Evolutionary conservation across 2,113 vertebrate genomes (phyloP), one percentile per base, ranked within the genome.

Genomic region (Hemichromis elongatus): DNA sequence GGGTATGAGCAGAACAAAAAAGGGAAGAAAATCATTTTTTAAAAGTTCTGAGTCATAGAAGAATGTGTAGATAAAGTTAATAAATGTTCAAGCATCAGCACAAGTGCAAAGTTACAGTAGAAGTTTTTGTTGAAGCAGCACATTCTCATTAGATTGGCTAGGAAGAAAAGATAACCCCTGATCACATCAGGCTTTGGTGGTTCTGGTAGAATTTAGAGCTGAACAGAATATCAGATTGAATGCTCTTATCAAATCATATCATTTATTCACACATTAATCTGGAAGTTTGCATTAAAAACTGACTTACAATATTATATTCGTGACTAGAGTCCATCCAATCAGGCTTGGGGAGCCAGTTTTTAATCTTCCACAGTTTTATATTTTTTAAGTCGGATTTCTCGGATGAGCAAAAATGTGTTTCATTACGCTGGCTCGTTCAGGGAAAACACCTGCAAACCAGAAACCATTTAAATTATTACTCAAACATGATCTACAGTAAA

Each of bases 71-170:
- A 94, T 87, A 88, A 80, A 88, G 50, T 78, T 30, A 30, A 86
- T 13, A 52, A 92, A 92, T 92, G 85, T 86, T 83, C 59, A 59
- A 79, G 88, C 90, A 88, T 92, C 90, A 94, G 93, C 91, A 90
- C 35, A 88, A 92, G 85, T 68, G 80, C 24, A 82, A 92, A 91
- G 87, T 91, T 85, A 66, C 11, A 66, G 19, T 66, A 21, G 19
- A 40, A 19, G 66, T 52, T 92, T 89, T 70, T 85, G 61, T 86
- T 86, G 82, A 56, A 73, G 80, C 82, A 82, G 90, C 87, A 91
- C 79, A 93, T 91, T 91, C 73, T 89, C 28, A 63, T 19, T 55
- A 63, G 47, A 68, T 68, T 40, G 84, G 55, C 61, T 80, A 68
- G 75, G 77, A 68, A 80, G 68, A 78, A 45, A 59, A 86, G 89